These are phyloP conservation scores for Athene noctua DNA, from an alignment of 2,113 vertebrate species.

Conservation along the genomic window DNA sequence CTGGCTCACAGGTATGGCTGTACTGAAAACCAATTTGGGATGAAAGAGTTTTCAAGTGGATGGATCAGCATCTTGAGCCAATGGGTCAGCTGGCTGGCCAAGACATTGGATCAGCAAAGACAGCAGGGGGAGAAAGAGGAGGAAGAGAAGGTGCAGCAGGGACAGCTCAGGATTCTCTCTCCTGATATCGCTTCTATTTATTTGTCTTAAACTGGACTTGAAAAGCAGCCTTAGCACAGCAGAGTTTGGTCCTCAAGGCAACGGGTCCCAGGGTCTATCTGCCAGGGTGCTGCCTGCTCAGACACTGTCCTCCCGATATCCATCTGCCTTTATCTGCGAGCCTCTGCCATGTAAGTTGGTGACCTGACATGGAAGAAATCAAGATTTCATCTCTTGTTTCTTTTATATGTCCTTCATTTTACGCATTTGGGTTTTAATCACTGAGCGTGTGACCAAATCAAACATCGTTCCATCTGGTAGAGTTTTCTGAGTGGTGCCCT, in stretches of 20 bases:
- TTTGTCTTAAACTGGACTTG: not conserved
- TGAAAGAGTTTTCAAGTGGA: not conserved
- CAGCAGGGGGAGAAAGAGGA: not conserved
- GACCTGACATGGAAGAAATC: not conserved
- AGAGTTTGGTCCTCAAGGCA: not conserved
- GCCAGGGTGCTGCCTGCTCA: not conserved
- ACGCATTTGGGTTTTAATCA: constrained; percentile 1
- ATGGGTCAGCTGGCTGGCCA: not conserved
- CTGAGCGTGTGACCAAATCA: constrained; percentile 34
- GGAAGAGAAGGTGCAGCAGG: not conserved
- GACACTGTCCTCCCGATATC: not conserved
- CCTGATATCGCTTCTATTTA: not conserved
- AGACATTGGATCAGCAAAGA: not conserved
- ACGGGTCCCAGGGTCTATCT: not conserved
- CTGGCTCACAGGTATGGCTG: not conserved
- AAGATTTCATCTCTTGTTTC: constrained; percentile 3
- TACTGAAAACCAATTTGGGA: not conserved
- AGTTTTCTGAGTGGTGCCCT: constrained; percentile 22
- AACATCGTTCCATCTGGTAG: constrained; percentile 38
- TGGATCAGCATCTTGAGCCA: not conserved
- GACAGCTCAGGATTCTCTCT: not conserved
- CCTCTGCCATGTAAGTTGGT: not conserved
- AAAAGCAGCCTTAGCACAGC: not conserved
- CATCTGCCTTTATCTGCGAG: not conserved
- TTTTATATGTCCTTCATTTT: not conserved